Conservation (phyloP, 2,888 invertebrate genomes). For the Sinohyriopsis cumingii region DNA sequence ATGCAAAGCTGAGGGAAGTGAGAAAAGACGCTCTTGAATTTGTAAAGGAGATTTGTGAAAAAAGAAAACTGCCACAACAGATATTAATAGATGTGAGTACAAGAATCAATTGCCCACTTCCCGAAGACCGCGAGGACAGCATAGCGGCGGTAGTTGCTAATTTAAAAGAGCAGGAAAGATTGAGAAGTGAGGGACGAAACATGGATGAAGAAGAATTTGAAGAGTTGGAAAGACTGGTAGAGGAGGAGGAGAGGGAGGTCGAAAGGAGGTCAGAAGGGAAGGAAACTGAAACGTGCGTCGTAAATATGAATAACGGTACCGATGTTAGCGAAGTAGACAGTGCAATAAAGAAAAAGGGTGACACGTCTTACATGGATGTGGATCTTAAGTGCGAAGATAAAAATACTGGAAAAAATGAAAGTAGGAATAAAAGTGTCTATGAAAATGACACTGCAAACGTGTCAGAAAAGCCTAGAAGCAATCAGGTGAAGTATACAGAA, state of each 20-base stretch:
- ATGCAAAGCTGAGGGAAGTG: neutral
- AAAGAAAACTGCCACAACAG: conserved; percentile 1
- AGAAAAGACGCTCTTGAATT: conserved; percentile 2
- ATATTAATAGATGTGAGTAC: neutral
- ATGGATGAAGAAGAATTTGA: conserved; percentile 1
- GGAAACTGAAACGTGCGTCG: neutral
- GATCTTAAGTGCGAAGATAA: neutral
- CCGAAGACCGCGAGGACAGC: neutral
- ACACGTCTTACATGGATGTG: neutral
- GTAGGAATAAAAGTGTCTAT: neutral
- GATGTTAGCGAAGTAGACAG: neutral
- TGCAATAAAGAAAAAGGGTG: neutral
- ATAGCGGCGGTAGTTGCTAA: neutral
- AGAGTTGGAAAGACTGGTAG: conserved; percentile 12
- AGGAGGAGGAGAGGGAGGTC: conserved; percentile 13
- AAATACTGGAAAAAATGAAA: neutral
- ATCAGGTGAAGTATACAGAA: neutral
- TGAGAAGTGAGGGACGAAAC: neutral
- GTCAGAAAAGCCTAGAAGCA: neutral
- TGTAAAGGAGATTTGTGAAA: conserved; percentile 2
- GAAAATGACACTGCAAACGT: neutral
- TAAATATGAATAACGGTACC: conserved; percentile 2
- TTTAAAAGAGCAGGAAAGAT: neutral
- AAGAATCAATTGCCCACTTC: neutral
- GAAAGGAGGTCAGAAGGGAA: conserved; percentile 15